Conservation (phyloP, 2,797 vertebrate genomes). For the Acipenser oxyrinchus region DNA sequence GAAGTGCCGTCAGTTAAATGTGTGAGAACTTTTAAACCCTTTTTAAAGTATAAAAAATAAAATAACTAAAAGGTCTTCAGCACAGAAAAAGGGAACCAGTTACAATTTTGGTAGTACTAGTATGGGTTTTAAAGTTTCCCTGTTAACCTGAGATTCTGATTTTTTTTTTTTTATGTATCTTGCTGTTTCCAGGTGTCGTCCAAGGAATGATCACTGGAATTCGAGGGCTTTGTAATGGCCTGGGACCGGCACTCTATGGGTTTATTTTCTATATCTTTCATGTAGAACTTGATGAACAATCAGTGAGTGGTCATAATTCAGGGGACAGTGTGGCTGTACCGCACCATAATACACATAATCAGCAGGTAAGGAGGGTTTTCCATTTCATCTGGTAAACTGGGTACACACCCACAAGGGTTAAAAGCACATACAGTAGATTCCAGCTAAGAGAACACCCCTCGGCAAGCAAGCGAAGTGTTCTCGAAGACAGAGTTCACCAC, state of each 20-base stretch:
- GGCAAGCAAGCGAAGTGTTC: too few species aligned
- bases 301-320: constrained; percentile 38
- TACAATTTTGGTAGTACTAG: too few species aligned
- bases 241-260: constrained; percentile 75
- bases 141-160: too few species aligned
- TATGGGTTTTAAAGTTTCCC: too few species aligned
- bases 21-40: too few species aligned
- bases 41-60: too few species aligned
- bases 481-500: neutral
- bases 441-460: too few species aligned
- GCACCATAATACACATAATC: constrained; percentile 30
- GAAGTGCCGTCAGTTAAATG: too few species aligned
- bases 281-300: constrained; percentile 69
- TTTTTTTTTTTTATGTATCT: neutral
- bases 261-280: constrained; percentile 87
- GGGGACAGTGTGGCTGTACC: constrained; percentile 19
- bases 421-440: neutral
- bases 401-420: neutral
- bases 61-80: too few species aligned
- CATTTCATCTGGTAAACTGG: neutral
- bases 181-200: constrained; percentile 60
- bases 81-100: too few species aligned
- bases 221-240: constrained; percentile 72
- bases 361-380: constrained; percentile 51
- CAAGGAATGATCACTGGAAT: constrained; percentile 84